A percentile compares a stretch with the other conserved stretches of the same genome.
Evolutionary conservation across 2,113 vertebrate species (phyloP).

Genomic region (Grantiella picta): DNA sequence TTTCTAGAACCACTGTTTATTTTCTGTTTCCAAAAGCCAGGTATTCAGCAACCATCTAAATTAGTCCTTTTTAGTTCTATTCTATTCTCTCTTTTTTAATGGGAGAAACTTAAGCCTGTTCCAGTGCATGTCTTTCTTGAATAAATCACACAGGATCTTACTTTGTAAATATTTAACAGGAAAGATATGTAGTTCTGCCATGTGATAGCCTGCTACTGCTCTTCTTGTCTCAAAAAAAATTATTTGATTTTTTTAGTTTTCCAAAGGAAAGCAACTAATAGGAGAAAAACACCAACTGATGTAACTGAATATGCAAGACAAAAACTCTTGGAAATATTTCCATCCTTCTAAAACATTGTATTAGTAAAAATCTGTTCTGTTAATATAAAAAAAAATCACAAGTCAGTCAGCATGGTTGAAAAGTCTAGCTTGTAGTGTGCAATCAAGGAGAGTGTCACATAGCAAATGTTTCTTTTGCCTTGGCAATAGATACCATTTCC

Average conservation of each 20-base stretch:
- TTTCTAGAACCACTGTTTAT: neutral
- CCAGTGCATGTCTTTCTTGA: neutral
- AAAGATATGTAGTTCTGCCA: neutral
- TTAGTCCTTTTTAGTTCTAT: neutral
- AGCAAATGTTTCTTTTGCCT: neutral
- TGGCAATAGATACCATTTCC: neutral
- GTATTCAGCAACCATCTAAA: neutral
- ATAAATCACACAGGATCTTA: neutral
- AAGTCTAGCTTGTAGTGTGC: accelerated
- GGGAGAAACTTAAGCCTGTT: neutral
- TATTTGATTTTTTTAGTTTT: neutral
- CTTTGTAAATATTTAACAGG: slow-evolving; percentile 45
- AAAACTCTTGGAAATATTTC: neutral
- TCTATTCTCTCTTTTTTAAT: neutral
- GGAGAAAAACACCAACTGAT: neutral
- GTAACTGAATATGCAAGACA: neutral
- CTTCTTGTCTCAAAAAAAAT: neutral
- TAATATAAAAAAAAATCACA: neutral
- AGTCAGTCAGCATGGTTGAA: neutral
- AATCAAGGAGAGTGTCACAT: neutral
- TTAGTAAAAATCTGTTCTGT: neutral
- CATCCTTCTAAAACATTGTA: neutral
- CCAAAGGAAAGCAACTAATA: neutral
- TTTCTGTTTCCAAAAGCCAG: neutral
- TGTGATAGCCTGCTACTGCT: neutral